Percentiles rank a stretch among this genome's conserved stretches.
These are phyloP conservation scores for Grallaria varia DNA, from an alignment of 2,113 vertebrate species.

Conservation along the genomic window DNA sequence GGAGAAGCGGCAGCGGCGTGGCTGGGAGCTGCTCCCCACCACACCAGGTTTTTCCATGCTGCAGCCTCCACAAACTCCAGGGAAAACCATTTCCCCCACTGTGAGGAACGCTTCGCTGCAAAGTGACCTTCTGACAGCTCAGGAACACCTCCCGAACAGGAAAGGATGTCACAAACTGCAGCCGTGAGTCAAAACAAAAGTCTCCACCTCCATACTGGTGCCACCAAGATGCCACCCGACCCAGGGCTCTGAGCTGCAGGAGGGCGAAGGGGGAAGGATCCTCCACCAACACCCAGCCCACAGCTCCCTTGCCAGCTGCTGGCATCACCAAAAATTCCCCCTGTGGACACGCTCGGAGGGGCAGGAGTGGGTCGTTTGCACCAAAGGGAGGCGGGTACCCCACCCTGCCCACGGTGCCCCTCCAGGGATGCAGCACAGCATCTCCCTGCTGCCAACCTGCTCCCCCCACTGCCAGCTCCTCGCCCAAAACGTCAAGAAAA, in stretches of 20 bases:
- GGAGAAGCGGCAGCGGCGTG: rapidly evolving
- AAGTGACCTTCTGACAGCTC: constrained; percentile 8
- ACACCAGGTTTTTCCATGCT: too few species aligned
- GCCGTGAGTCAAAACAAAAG: not conserved
- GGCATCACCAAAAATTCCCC: not conserved
- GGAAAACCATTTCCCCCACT: not conserved
- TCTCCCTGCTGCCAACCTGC: not conserved
- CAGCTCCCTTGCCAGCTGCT: not conserved
- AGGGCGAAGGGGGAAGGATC: not conserved
- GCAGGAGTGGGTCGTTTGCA: not conserved
- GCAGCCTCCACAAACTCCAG: not conserved
- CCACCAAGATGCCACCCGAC: not conserved
- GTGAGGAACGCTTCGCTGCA: not conserved
- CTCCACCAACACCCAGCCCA: not conserved
- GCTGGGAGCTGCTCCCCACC: not conserved
- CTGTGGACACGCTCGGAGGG: not conserved
- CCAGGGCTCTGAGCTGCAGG: not conserved
- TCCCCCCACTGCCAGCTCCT: not conserved
- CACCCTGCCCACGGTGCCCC: not conserved
- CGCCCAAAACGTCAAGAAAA: constrained; percentile 13
- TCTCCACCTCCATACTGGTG: not conserved
- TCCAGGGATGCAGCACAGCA: rapidly evolving
- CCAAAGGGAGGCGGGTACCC: not conserved
- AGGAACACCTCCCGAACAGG: not conserved
- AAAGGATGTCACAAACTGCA: not conserved